These are phyloP conservation scores for Protula sp. DNA, from an alignment of 2,888 invertebrate genomes.

Conservation along the genomic window DNA sequence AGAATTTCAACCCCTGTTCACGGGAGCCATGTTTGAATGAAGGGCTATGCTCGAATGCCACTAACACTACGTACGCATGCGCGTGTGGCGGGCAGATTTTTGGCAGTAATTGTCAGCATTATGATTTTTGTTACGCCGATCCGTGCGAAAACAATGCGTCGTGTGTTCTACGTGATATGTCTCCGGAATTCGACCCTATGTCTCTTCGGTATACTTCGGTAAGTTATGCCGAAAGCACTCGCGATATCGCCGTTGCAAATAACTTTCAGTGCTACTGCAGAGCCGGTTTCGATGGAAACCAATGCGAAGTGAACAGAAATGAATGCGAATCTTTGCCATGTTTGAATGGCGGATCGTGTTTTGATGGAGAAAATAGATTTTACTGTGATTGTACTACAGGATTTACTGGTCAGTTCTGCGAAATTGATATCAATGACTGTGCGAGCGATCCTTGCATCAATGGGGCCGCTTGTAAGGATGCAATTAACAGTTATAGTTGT, in stretches of 20 bases:
- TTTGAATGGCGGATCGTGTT: slow-evolving; percentile 3
- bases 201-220: background rate
- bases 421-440: slow-evolving; percentile 55
- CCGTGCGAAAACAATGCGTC: slow-evolving; percentile 33
- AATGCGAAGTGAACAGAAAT: slow-evolving; percentile 30
- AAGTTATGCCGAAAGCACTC: no score
- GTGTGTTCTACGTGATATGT: slow-evolving; percentile 23
- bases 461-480: slow-evolving; percentile 14
- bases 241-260: slow-evolving; percentile 13
- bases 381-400: slow-evolving; percentile 18
- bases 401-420: slow-evolving; percentile 60
- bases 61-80: slow-evolving; percentile 24
- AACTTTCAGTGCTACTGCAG: slow-evolving; percentile 32
- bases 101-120: slow-evolving; percentile 29
- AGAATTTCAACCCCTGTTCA: slow-evolving; percentile 23
- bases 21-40: slow-evolving; percentile 23
- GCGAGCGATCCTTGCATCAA: slow-evolving; percentile 17
- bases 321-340: slow-evolving; percentile 9
- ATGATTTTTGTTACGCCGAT: slow-evolving; percentile 32
- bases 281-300: slow-evolving; percentile 27
- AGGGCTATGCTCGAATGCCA: slow-evolving; percentile 18
- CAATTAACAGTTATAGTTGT: slow-evolving; percentile 52
- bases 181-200: slow-evolving; percentile 5
- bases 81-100: slow-evolving; percentile 19
- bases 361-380: slow-evolving; percentile 15